These are phyloP conservation scores for Dione vanillae DNA, from an alignment of 2,888 invertebrate genomes.

Conservation along the genomic window DNA sequence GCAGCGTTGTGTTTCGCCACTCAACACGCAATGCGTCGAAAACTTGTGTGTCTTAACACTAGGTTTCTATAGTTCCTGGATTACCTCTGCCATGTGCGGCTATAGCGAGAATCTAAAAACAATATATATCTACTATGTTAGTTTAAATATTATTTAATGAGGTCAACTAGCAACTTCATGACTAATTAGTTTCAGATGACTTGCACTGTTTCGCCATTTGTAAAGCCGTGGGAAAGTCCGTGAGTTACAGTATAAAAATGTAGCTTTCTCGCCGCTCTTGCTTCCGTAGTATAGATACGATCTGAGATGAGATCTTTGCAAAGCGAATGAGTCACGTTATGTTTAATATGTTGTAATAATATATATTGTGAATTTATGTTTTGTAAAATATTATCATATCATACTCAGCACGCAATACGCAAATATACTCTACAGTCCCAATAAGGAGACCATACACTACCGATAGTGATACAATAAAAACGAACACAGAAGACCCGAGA, in stretches of 20 bases:
- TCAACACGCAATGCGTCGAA: no score
- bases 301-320: constrained; percentile 62
- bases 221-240: constrained; percentile 68
- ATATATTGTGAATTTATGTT: not conserved
- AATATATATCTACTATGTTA: no score
- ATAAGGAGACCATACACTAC: constrained; percentile 75
- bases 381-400: not conserved
- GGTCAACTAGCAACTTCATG: not conserved
- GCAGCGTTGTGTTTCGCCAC: no score
- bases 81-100: no score
- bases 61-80: no score
- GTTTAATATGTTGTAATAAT: constrained; percentile 42
- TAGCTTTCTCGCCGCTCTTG: constrained; percentile 72
- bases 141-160: not conserved
- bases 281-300: constrained; percentile 67
- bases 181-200: constrained; percentile 28
- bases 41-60: no score
- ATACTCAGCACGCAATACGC: not conserved
- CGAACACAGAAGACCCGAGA: constrained; percentile 46
- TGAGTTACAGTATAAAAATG: constrained; percentile 73
- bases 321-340: constrained; percentile 47
- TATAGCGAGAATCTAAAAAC: no score
- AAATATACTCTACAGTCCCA: constrained; percentile 74
- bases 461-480: constrained; percentile 68
- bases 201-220: not conserved